A percentile compares a stretch with the other conserved stretches of the same genome.
phyloP scores from a whole-genome alignment of 2,888 invertebrate species.

The Hololepta plana region DNA sequence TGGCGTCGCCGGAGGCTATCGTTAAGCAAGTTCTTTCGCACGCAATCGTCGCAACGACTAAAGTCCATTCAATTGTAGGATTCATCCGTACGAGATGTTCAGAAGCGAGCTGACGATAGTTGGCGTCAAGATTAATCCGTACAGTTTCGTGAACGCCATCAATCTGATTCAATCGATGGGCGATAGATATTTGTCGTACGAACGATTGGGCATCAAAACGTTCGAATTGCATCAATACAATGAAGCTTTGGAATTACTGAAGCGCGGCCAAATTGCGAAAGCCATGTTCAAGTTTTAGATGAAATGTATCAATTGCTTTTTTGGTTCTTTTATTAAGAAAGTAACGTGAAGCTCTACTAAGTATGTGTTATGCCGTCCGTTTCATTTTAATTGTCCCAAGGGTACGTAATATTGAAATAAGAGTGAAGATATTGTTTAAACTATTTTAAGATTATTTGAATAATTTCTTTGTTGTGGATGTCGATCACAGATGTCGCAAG shows the following conservation, averaged over 20 bases:
- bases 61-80: conserved; percentile 22
- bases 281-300: conserved; percentile 37
- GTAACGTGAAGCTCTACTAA: too few relatives aligned
- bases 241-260: conserved; percentile 33
- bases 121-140: conserved; percentile 50
- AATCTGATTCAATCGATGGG: conserved; percentile 44
- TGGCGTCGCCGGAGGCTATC: conserved; percentile 34
- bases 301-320: too few relatives aligned
- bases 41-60: conserved; percentile 2
- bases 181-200: conserved; percentile 38
- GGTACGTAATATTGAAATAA: too few relatives aligned
- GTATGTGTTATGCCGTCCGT: too few relatives aligned
- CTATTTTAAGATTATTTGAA: too few relatives aligned
- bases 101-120: conserved; percentile 43
- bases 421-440: too few relatives aligned
- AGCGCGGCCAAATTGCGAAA: conserved; percentile 37
- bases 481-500: too few relatives aligned
- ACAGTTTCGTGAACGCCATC: conserved; percentile 43
- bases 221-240: conserved; percentile 34
- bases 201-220: conserved; percentile 38
- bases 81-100: conserved; percentile 40
- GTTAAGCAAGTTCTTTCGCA: conserved; percentile 17
- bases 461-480: too few relatives aligned
- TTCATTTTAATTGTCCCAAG: too few relatives aligned
- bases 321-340: too few relatives aligned